phyloP scores from a whole-genome alignment of 92 coral and sea anemone genomes.

The Palythoa grandiflora region DNA sequence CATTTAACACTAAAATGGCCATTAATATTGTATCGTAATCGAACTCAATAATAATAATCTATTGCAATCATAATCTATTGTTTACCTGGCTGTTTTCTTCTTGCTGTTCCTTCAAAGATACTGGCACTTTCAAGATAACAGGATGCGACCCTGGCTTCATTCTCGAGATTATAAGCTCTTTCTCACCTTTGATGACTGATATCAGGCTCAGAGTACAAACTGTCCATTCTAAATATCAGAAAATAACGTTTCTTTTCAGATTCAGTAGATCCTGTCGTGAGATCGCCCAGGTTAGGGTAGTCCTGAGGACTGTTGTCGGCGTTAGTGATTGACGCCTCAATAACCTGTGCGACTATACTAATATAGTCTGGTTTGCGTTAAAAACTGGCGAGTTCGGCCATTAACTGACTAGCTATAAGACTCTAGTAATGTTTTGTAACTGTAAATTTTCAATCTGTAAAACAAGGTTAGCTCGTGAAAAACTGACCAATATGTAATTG shows the following conservation, averaged over 20 bases:
- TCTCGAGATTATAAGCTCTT: constrained; percentile 75
- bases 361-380: too few relatives aligned
- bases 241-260: neutral
- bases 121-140: constrained; percentile 70
- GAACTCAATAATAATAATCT: neutral
- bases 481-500: too few relatives aligned
- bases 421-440: too few relatives aligned
- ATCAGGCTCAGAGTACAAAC: constrained; percentile 82
- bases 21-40: neutral
- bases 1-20: neutral
- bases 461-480: too few relatives aligned
- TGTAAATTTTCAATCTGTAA: too few relatives aligned
- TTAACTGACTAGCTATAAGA: too few relatives aligned
- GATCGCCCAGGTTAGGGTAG: too few relatives aligned
- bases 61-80: neutral
- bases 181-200: constrained; percentile 63
- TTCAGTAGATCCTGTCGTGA: too few relatives aligned
- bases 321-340: too few relatives aligned
- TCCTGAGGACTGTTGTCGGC: too few relatives aligned
- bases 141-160: constrained; percentile 77
- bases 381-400: too few relatives aligned
- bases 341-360: too few relatives aligned
- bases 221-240: constrained; percentile 79
- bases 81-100: constrained; percentile 51
- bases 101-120: constrained; percentile 54